Evolutionary conservation across 2,113 vertebrate genomes (phyloP).

Genomic region (Salvelinus alpinus): DNA sequence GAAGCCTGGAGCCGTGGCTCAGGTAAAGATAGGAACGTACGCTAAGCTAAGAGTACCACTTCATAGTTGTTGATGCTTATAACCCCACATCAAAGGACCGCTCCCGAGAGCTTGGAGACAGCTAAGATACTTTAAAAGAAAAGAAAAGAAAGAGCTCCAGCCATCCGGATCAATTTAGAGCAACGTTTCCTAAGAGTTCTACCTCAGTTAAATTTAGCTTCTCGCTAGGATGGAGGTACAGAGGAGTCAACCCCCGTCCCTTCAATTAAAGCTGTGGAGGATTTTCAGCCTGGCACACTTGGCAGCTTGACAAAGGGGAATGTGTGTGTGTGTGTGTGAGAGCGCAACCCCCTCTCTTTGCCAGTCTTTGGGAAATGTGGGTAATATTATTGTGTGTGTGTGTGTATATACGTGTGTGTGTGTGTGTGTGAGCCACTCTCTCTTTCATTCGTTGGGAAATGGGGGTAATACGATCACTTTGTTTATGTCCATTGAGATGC

Average conservation of each 20-base stretch:
- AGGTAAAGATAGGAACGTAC: constrained; percentile 38
- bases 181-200: constrained; percentile 9
- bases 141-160: neutral
- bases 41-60: constrained; percentile 23
- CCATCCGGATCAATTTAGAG: constrained; percentile 8
- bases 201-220: constrained; percentile 14
- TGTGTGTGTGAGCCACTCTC: neutral
- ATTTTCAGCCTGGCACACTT: constrained; percentile 1
- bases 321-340: neutral
- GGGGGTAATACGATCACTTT: neutral
- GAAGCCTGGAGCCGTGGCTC: neutral
- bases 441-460: neutral
- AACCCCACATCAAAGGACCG: constrained; percentile 15
- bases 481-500: neutral
- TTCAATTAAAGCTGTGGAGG: constrained; percentile 5
- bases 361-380: neutral
- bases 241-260: neutral
- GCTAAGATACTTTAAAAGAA: constrained; percentile 1
- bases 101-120: constrained; percentile 17
- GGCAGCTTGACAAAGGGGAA: neutral
- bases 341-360: neutral
- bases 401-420: neutral
- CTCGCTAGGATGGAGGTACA: neutral
- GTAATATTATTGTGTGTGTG: neutral
- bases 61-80: neutral